Evolutionary conservation across 2,888 invertebrate species (phyloP), one percentile per base, ranked within the genome.

Genomic region (Mylabris sibirica): DNA sequence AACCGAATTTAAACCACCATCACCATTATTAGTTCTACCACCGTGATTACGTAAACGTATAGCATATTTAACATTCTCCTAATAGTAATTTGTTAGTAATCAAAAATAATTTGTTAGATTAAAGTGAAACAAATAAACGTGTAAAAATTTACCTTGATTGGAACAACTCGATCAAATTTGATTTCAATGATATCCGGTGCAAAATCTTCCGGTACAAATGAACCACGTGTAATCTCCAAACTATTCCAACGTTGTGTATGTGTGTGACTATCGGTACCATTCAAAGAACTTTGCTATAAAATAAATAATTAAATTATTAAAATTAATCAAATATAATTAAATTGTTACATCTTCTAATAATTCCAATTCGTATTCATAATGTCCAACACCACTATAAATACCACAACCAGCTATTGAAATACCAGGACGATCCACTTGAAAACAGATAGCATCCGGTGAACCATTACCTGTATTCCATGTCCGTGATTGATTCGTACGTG

Each of bases 381-480:
- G 91, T 1, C 95, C 96, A 2, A 92, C 90, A 0, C 98, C 98
- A 0, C 95, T 94, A 83, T 95, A 99, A 35, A 98, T 91, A 78
- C 93, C 93, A 3, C 94, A 94, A 0, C 98, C 99, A 34, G 94
- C 94, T 53, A 99, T 89, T 26, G 94, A 91, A 60, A 98, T 91
- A 2, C 98, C 98, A 0, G 93, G 88, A 22, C 93, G 89, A 86
- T 99, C 98, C 11, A 98, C 97, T 41, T 93, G 92, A 81, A 98
- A 97, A 79, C 95, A 95, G 78, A 99, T 94, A 0, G 98, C 98
- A 86, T 99, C 99, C 0, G 98, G 96, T 11, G 96, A 96, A 35
- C 98, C 98, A 83, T 96, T 97, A 3, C 98, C 97, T 0, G 98
- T 97, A 83, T 98, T 98, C 99, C 99, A 99, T 0, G 95, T 94